Conservation (phyloP, 2,888 invertebrate species). For the Hydropsyche betteni region DNA sequence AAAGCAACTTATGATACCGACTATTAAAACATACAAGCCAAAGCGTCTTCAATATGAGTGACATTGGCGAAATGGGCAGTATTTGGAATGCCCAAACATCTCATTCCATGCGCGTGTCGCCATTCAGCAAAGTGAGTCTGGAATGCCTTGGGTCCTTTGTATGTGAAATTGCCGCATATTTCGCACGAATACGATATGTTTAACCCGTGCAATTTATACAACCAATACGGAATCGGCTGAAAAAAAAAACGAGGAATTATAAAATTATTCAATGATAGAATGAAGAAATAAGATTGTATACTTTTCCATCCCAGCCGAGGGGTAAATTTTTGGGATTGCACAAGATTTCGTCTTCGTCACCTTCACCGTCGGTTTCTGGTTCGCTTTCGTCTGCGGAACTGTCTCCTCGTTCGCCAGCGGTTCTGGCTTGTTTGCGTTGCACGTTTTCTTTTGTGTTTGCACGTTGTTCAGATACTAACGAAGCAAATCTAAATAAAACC, state of each 20-base stretch:
- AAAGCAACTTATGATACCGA: constrained; percentile 9
- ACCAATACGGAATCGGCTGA: constrained; percentile 90
- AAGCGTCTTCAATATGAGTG: constrained; percentile 97
- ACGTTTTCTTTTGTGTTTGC: constrained; percentile 97
- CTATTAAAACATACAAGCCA: constrained; percentile 75
- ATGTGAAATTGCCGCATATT: constrained; percentile 98
- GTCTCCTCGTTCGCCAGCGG: constrained; percentile 91
- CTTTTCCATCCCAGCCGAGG: constrained; percentile 98
- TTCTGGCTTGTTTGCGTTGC: constrained; percentile 95
- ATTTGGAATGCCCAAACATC: constrained; percentile 98
- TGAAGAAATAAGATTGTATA: constrained; percentile 53
- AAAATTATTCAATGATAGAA: background rate
- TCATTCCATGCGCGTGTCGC: constrained; percentile 93
- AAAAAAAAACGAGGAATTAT: constrained; percentile 53
- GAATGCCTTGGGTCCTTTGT: constrained; percentile 99
- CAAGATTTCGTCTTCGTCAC: constrained; percentile 93
- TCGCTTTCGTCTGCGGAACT: constrained; percentile 90
- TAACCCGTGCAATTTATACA: constrained; percentile 97
- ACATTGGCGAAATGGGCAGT: constrained; percentile 99
- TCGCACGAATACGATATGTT: constrained; percentile 99
- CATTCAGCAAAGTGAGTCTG: constrained; percentile 98
- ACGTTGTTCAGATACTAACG: constrained; percentile 85
- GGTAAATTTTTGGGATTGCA: constrained; percentile 99
- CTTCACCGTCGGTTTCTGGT: constrained; percentile 80
- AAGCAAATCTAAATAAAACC: constrained; percentile 71